Evolutionary conservation across 2,888 invertebrate species (phyloP).

Genomic region (Junonia oenone): DNA sequence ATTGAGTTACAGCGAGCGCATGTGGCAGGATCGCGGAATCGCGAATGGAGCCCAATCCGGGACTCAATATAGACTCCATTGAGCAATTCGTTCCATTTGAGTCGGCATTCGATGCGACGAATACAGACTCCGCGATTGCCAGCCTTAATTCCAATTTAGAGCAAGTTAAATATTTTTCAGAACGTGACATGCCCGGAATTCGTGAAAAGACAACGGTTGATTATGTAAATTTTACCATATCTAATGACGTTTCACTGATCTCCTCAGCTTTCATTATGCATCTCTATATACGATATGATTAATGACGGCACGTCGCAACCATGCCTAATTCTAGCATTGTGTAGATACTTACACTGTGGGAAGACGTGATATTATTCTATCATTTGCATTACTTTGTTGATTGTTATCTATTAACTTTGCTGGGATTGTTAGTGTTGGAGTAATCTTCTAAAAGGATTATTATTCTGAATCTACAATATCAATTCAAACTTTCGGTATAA

Average conservation of each 20-base stretch:
- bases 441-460: slow-evolving; percentile 3
- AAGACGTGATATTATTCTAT: slow-evolving; percentile 19
- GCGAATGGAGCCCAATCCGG: slow-evolving; percentile 39
- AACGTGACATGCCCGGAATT: slow-evolving; percentile 27
- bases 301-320: slow-evolving; percentile 7
- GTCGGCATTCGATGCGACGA: slow-evolving; percentile 30
- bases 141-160: slow-evolving; percentile 34
- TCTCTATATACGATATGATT: slow-evolving; percentile 7
- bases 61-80: slow-evolving; percentile 48
- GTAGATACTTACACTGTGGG: slow-evolving; percentile 9
- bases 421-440: slow-evolving; percentile 11
- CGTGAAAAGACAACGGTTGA: slow-evolving; percentile 25
- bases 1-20: slow-evolving; percentile 44
- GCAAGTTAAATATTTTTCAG: slow-evolving; percentile 39
- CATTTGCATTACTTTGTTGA: slow-evolving; percentile 22
- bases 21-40: slow-evolving; percentile 34
- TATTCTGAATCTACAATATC: slow-evolving; percentile 1
- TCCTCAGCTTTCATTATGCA: neutral
- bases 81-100: slow-evolving; percentile 47
- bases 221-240: slow-evolving; percentile 20
- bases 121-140: slow-evolving; percentile 26
- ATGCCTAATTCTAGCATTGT: slow-evolving; percentile 6
- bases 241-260: slow-evolving; percentile 11
- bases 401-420: slow-evolving; percentile 19
- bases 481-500: neutral